phyloP scores from a whole-genome alignment of 1,140 invertebrate genomes.

The Papilio polytes region DNA sequence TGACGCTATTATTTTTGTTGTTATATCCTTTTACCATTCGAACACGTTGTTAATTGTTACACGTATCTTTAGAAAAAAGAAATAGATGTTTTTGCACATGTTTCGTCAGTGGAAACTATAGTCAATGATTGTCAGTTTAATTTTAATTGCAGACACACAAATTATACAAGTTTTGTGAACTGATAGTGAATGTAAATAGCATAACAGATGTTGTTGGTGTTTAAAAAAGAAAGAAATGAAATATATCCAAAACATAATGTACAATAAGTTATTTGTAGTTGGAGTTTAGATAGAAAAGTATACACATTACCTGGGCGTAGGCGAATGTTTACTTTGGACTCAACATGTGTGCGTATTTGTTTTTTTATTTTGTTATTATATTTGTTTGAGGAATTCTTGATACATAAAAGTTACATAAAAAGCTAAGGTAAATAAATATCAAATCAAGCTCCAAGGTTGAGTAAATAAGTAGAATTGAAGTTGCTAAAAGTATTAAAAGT shows the following conservation, averaged over 20 bases:
- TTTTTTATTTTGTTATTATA: not conserved
- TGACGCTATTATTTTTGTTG: not conserved
- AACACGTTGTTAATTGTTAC: no score
- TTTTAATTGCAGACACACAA: no score
- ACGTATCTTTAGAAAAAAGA: no score
- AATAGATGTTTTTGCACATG: no score
- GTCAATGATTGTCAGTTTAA: no score
- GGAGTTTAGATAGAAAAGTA: not conserved
- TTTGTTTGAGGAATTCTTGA: not conserved
- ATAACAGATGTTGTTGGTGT: not conserved
- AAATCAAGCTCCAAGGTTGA: not conserved
- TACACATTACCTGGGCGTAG: not conserved
- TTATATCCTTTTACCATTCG: not conserved
- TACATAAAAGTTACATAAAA: not conserved
- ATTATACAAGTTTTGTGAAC: no score
- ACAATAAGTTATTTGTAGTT: not conserved
- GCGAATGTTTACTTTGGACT: not conserved
- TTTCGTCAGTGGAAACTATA: no score
- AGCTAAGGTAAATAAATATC: not conserved
- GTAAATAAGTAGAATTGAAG: no score
- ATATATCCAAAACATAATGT: not conserved
- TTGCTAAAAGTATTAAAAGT: no score
- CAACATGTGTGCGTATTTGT: not conserved
- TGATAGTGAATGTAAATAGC: no score
- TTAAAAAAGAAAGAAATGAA: not conserved